Conservation (phyloP, 2,797 vertebrate species). For the Macroramphosus scolopax region DNA sequence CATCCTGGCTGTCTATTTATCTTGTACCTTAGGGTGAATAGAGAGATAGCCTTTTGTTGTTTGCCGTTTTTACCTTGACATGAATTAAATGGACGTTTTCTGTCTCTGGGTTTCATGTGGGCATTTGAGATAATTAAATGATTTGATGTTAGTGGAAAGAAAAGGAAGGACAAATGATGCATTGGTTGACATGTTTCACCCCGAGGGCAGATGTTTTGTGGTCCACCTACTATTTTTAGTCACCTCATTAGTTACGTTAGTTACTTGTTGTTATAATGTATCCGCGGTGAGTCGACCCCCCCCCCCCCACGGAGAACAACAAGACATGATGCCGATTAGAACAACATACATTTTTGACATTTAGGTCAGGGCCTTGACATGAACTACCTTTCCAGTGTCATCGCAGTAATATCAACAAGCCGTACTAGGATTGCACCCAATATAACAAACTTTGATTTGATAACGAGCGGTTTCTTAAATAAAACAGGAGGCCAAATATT, state of each 20-base stretch:
- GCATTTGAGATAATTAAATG: conserved; percentile 64
- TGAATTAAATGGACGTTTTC: conserved; percentile 60
- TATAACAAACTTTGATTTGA: conserved; percentile 13
- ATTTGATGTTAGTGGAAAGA: conserved; percentile 56
- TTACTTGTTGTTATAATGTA: conserved; percentile 39
- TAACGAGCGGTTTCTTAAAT: conserved; percentile 24
- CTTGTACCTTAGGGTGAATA: conserved; percentile 58
- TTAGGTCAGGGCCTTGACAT: conserved; percentile 30
- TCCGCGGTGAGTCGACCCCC: conserved; percentile 23
- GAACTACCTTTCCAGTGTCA: conserved; percentile 28
- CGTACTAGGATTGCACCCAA: background rate
- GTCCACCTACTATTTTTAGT: conserved; percentile 49
- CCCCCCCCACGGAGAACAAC: conserved; percentile 31
- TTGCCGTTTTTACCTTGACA: conserved; percentile 50
- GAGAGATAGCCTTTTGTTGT: conserved; percentile 23
- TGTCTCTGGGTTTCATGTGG: conserved; percentile 30
- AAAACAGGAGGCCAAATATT: conserved; percentile 8
- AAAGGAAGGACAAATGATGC: conserved; percentile 40
- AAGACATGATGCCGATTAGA: conserved; percentile 18
- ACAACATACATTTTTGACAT: conserved; percentile 20
- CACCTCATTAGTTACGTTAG: conserved; percentile 60
- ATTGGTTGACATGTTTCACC: conserved; percentile 57
- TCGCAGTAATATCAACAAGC: conserved; percentile 15
- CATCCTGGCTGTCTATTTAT: conserved; percentile 26
- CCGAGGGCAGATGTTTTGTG: conserved; percentile 53